Percentiles rank a stretch among this genome's conserved stretches.
These are phyloP conservation scores for Perccottus glenii DNA, from an alignment of 2,113 vertebrate genomes.

Conservation along the genomic window DNA sequence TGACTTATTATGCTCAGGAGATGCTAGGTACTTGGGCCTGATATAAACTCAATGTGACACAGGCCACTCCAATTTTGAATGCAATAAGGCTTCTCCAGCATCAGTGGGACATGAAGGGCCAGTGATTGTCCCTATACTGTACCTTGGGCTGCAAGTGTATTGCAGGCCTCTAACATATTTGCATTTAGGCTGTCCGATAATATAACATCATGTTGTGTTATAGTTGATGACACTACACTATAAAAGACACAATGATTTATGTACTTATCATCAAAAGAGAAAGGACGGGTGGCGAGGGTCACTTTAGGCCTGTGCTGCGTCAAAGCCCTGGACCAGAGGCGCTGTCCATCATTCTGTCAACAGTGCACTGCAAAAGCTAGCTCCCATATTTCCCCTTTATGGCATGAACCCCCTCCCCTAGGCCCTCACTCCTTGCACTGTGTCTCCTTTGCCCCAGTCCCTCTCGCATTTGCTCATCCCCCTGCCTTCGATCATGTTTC, in stretches of 20 bases:
- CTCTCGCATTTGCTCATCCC: conserved; percentile 58
- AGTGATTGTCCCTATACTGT: background rate
- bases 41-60: too few species aligned
- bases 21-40: too few species aligned
- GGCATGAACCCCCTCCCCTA: conserved; percentile 39
- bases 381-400: conserved; percentile 59
- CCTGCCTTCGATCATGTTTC: conserved; percentile 62
- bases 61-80: background rate
- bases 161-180: background rate
- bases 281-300: conserved; percentile 21
- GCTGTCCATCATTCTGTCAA: conserved; percentile 72
- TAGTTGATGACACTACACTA: background rate
- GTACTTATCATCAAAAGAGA: conserved; percentile 45
- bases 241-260: conserved; percentile 48
- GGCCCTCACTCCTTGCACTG: conserved; percentile 37
- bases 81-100: too few species aligned
- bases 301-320: conserved; percentile 39
- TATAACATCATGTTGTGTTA: background rate
- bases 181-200: background rate
- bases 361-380: conserved; percentile 47
- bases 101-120: too few species aligned
- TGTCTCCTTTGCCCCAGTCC: conserved; percentile 46
- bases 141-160: background rate
- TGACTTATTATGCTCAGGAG: too few species aligned
- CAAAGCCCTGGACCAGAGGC: conserved; percentile 61